Evolutionary conservation across 2,113 vertebrate species (phyloP).

Genomic region (Eurystomus gularis): DNA sequence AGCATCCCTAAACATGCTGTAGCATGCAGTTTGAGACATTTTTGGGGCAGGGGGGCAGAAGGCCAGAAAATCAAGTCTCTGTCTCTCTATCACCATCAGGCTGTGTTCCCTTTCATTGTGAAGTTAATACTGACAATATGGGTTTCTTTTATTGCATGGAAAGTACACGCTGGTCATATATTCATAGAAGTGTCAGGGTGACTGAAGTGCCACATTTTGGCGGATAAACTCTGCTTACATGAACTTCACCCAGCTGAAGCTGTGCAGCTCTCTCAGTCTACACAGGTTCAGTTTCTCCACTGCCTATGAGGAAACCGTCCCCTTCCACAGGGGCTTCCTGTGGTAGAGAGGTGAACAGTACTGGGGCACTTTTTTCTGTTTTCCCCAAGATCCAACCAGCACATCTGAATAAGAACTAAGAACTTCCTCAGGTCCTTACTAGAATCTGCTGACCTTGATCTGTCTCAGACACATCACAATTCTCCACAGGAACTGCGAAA

Average conservation of each 20-base stretch:
- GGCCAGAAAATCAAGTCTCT: background rate
- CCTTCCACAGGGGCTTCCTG: background rate
- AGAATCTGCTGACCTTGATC: background rate
- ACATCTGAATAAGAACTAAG: background rate
- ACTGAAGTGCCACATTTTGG: background rate
- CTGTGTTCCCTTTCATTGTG: background rate
- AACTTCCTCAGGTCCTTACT: background rate
- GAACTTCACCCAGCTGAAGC: background rate
- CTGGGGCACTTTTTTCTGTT: background rate
- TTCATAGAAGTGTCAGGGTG: background rate
- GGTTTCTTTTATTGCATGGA: background rate
- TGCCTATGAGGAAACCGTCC: too few species aligned
- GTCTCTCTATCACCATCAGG: background rate
- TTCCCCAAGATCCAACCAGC: background rate
- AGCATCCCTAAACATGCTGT: background rate
- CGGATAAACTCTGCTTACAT: background rate
- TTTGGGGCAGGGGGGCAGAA: background rate
- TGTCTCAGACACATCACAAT: background rate
- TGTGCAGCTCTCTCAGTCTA: fast-evolving
- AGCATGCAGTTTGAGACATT: background rate
- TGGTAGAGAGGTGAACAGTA: background rate
- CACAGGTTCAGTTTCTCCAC: background rate
- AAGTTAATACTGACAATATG: background rate
- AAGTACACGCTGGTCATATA: background rate
- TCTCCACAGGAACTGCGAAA: background rate